Conservation (phyloP, 2,888 invertebrate genomes). For the Sarcophaga carnaria region DNA sequence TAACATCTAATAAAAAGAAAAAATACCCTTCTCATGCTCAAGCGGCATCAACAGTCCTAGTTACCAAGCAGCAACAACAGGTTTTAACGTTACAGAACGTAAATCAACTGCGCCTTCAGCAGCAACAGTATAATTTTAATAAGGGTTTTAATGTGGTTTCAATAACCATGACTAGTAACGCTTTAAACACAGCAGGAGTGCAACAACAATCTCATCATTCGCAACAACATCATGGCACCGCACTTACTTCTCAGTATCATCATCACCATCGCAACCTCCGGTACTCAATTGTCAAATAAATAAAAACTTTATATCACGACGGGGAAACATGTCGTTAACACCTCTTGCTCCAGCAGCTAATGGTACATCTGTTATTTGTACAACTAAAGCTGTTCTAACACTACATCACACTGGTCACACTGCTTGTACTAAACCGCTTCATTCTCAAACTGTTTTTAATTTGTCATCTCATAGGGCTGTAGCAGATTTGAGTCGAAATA, state of each 20-base stretch:
- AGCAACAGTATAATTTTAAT: constrained; percentile 5
- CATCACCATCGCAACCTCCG: not conserved
- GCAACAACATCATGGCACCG: not conserved
- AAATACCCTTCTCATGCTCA: constrained; percentile 14
- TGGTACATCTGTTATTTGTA: constrained; percentile 9
- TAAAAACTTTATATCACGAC: not conserved
- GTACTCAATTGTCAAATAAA: constrained; percentile 9
- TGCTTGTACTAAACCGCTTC: not conserved
- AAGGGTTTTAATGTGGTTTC: constrained; percentile 22
- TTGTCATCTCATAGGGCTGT: not conserved
- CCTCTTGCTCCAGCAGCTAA: not conserved
- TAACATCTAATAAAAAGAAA: constrained; percentile 23
- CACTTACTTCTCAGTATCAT: not conserved
- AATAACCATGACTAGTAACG: constrained; percentile 14
- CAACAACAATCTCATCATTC: not conserved
- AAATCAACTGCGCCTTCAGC: not conserved
- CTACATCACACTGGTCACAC: constrained; percentile 10
- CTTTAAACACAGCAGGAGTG: constrained; percentile 2
- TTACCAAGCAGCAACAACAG: constrained; percentile 7
- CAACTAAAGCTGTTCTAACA: constrained; percentile 4
- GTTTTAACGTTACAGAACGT: not conserved
- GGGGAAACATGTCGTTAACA: not conserved
- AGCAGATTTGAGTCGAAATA: not conserved
- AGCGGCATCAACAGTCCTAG: not conserved
- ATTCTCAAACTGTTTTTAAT: constrained; percentile 20